phyloP scores from a whole-genome alignment of 1,140 invertebrate genomes.

The Lamellibrachia luymesi region DNA sequence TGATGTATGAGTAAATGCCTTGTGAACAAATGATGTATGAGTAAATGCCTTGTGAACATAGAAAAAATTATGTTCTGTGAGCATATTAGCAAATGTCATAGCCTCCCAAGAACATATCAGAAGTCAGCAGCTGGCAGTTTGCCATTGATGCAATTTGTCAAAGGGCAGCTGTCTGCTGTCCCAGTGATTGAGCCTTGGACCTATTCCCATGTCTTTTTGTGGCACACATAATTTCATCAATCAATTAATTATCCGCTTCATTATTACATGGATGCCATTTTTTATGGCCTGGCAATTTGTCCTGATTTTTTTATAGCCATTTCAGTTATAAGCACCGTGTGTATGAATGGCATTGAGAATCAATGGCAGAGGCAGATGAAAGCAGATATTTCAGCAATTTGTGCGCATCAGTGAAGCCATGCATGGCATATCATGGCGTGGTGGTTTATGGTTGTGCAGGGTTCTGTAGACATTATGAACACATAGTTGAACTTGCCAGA shows the following conservation, averaged over 20 bases:
- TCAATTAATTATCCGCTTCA: neutral
- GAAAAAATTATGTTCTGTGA: neutral
- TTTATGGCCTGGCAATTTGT: neutral
- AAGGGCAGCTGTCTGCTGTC: neutral
- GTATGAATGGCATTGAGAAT: neutral
- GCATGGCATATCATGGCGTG: neutral
- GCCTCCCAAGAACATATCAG: neutral
- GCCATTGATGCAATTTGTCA: neutral
- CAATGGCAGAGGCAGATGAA: neutral
- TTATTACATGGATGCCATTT: neutral
- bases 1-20: neutral
- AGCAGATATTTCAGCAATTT: slow-evolving; percentile 5
- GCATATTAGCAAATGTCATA: neutral
- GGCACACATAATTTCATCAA: neutral
- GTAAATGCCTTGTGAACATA: neutral
- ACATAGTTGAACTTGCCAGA: neutral
- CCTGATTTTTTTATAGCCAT: neutral
- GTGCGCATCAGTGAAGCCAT: neutral
- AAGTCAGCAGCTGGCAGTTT: neutral
- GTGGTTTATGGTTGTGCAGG: neutral
- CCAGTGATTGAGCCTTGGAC: neutral
- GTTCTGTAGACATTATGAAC: neutral
- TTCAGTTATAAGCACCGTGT: neutral
- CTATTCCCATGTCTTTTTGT: neutral
- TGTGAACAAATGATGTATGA: neutral